Percentiles rank a stretch among this genome's conserved stretches.
These are phyloP conservation scores for Zygogramma bicolorata DNA, from an alignment of 2,888 invertebrate genomes.

Conservation along the genomic window DNA sequence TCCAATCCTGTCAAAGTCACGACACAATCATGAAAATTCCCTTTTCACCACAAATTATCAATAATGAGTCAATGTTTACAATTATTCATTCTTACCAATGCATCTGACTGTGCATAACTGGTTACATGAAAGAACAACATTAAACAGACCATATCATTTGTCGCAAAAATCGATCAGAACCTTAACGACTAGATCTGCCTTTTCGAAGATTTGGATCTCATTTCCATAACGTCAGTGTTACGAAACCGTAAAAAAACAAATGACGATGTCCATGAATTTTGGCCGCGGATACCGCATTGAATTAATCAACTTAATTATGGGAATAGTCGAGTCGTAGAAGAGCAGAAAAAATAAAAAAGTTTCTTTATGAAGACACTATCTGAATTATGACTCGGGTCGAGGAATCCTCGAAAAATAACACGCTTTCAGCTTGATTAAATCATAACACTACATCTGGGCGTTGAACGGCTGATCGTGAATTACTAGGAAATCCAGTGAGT, in stretches of 20 bases:
- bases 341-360: conserved; percentile 5
- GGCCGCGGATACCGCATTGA: not conserved
- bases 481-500: not conserved
- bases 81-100: too few relatives aligned
- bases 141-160: not conserved
- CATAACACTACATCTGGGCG: conserved; percentile 15
- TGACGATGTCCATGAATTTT: not conserved
- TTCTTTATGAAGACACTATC: not conserved
- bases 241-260: conserved; percentile 1
- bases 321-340: conserved; percentile 8
- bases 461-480: not conserved
- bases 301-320: conserved; percentile 18
- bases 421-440: conserved; percentile 21
- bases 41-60: too few relatives aligned
- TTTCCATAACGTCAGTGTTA: conserved; percentile 6
- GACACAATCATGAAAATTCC: too few relatives aligned
- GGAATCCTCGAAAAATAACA: conserved; percentile 13
- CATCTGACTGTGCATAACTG: too few relatives aligned
- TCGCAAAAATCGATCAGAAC: not conserved
- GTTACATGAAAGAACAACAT: too few relatives aligned
- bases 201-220: not conserved
- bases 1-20: too few relatives aligned
- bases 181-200: not conserved
- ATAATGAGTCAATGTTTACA: too few relatives aligned
- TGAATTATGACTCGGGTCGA: conserved; percentile 14